Conservation (phyloP, 2,113 vertebrate species). For the Crotophaga sulcirostris region DNA sequence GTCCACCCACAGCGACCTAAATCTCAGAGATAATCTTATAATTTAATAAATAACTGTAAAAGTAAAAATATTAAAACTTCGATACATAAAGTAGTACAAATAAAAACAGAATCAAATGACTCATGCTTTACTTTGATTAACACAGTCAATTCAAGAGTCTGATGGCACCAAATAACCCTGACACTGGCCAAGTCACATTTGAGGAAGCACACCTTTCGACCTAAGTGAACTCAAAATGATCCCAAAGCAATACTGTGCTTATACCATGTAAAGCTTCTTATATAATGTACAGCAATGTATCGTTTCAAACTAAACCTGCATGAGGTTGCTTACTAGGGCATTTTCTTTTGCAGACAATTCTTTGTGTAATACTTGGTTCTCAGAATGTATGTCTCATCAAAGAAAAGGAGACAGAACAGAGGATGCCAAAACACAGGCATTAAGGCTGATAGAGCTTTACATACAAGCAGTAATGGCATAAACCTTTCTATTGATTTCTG, state of each 20-base stretch:
- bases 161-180: background rate
- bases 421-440: background rate
- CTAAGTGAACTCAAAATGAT: background rate
- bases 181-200: accelerated
- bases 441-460: background rate
- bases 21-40: background rate
- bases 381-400: background rate
- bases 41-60: background rate
- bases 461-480: background rate
- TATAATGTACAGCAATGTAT: background rate
- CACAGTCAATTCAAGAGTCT: background rate
- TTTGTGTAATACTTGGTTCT: background rate
- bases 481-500: background rate
- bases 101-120: background rate
- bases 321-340: background rate
- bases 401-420: background rate
- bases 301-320: background rate
- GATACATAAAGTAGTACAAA: background rate
- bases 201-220: background rate
- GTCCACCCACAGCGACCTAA: background rate
- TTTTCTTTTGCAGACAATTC: background rate
- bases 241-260: background rate
- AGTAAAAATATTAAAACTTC: background rate
- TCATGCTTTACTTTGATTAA: background rate
- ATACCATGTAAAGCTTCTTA: background rate